Evolutionary conservation across 2,797 vertebrate genomes (phyloP).

Genomic region (Ctenopoma kingsleyae): DNA sequence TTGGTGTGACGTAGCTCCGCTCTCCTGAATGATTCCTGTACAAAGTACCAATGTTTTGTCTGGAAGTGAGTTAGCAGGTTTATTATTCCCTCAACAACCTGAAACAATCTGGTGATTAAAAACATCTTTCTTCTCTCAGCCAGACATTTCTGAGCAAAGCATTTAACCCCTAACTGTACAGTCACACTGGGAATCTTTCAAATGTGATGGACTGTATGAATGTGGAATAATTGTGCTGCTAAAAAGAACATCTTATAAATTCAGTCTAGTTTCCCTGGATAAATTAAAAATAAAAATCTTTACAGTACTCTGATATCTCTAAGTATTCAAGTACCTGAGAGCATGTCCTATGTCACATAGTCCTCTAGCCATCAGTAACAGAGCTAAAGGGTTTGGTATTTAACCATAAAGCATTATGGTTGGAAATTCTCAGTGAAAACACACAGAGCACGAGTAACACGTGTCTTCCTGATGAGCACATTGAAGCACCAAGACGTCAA

Average conservation of each 20-base stretch:
- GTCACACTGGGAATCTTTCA: not conserved
- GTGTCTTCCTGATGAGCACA: constrained; percentile 8
- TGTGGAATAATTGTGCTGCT: not conserved
- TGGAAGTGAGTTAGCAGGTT: not conserved
- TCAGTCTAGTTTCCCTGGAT: constrained; percentile 23
- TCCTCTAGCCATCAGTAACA: constrained; percentile 15
- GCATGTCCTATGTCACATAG: constrained; percentile 36
- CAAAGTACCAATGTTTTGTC: constrained; percentile 29
- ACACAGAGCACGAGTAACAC: constrained; percentile 17
- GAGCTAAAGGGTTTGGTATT: constrained; percentile 24
- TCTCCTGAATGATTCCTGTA: constrained; percentile 36
- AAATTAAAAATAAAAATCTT: constrained; percentile 27
- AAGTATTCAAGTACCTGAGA: constrained; percentile 78
- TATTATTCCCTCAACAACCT: constrained; percentile 1
- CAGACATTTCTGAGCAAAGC: constrained; percentile 16
- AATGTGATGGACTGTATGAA: not conserved
- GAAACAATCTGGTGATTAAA: not conserved
- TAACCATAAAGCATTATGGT: constrained; percentile 23
- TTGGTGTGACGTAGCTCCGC: constrained; percentile 40
- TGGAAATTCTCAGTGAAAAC: constrained; percentile 19
- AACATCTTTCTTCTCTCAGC: not conserved
- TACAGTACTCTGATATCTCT: constrained; percentile 80
- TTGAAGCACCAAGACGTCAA: not conserved
- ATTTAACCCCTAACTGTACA: not conserved
- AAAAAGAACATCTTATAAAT: not conserved